phyloP scores from a whole-genome alignment of 2,113 vertebrate genomes.

The Leucopsar rothschildi region DNA sequence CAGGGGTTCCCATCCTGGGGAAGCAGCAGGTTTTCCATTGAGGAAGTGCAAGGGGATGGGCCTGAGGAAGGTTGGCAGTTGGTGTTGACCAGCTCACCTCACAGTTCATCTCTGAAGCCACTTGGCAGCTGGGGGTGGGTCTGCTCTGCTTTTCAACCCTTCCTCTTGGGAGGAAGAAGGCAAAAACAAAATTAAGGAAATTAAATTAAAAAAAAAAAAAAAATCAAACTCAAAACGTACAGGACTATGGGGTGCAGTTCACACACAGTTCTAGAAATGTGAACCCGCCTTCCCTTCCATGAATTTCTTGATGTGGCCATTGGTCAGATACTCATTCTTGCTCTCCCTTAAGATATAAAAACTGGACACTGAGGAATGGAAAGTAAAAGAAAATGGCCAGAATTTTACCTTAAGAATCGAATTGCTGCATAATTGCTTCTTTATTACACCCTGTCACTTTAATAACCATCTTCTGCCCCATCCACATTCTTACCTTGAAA shows the following conservation, averaged over 20 bases:
- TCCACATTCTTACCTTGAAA: slow-evolving; percentile 47
- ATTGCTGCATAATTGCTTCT: slow-evolving; percentile 44
- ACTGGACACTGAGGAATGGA: not conserved
- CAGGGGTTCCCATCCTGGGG: not conserved
- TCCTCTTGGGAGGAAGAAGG: not conserved
- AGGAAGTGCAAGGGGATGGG: not conserved
- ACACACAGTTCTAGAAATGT: not conserved
- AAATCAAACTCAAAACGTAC: not conserved
- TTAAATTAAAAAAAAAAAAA: not conserved
- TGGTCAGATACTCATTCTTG: not conserved
- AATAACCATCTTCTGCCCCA: slow-evolving; percentile 61
- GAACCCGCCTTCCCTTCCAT: not conserved
- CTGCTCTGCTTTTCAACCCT: not conserved
- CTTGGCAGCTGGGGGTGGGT: not conserved
- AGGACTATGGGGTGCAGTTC: not conserved
- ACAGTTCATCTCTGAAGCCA: not conserved
- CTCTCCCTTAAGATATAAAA: not conserved
- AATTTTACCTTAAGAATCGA: slow-evolving; percentile 32
- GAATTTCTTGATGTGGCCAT: not conserved
- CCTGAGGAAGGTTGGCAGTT: not conserved
- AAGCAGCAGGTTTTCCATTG: not conserved
- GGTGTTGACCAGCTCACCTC: not conserved
- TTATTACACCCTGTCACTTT: slow-evolving; percentile 50
- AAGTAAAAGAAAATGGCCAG: not conserved
- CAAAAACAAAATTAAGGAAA: not conserved